phyloP scores from a whole-genome alignment of 1,140 invertebrate genomes.

The Arion vulgaris region DNA sequence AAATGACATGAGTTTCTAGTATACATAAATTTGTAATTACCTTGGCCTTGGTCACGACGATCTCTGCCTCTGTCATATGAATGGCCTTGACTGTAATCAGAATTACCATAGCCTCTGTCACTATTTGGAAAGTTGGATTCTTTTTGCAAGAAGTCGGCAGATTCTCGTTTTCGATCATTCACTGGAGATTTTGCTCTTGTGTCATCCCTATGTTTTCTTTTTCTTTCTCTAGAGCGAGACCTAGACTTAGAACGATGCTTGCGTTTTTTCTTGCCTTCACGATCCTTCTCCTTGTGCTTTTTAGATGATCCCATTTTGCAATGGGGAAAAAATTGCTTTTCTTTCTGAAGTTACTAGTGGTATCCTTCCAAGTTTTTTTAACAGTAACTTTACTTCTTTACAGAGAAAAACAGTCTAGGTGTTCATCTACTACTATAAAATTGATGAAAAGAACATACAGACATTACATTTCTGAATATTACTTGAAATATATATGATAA shows the following conservation, averaged over 20 bases:
- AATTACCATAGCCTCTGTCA: background rate
- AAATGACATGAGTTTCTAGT: no score
- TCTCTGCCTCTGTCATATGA: background rate
- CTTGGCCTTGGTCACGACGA: background rate
- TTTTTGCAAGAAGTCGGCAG: slow-evolving; percentile 9
- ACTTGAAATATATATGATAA: no score
- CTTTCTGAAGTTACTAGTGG: no score
- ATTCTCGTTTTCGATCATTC: background rate
- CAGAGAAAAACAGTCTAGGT: no score
- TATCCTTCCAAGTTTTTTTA: no score
- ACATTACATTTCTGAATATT: no score
- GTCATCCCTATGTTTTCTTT: slow-evolving; percentile 45
- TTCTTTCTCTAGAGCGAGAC: slow-evolving; percentile 64
- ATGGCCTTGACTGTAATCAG: background rate
- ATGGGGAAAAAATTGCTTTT: background rate
- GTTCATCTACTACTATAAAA: no score
- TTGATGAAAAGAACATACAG: no score
- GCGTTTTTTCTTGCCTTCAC: slow-evolving; percentile 66
- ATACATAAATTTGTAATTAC: no score
- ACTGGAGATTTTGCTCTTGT: background rate
- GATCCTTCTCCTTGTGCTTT: slow-evolving; percentile 73
- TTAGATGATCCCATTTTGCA: slow-evolving; percentile 72
- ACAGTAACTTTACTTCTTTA: no score
- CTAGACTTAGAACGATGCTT: slow-evolving; percentile 64
- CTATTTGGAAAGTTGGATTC: background rate